Percentiles rank a stretch among this genome's conserved stretches.
phyloP scores from a whole-genome alignment of 2,113 vertebrate species.

The Lamprologus callipterus region DNA sequence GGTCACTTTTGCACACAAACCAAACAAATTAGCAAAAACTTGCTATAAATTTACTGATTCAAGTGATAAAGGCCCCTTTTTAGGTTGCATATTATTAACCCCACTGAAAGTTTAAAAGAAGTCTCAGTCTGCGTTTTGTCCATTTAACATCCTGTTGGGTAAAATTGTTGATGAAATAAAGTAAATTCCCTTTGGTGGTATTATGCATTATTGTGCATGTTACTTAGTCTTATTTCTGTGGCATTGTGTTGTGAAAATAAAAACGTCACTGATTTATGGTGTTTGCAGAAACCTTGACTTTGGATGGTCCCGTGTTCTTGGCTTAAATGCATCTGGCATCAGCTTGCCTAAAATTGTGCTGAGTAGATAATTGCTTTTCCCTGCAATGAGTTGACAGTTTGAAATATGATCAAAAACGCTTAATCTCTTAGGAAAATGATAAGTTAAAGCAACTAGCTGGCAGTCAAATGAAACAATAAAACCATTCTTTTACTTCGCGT shows the following conservation, averaged over 20 bases:
- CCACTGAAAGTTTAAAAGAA: background rate
- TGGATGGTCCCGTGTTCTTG: background rate
- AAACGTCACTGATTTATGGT: conserved; percentile 9
- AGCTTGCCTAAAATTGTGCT: background rate
- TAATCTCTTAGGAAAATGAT: background rate
- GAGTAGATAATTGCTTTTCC: conserved; percentile 5
- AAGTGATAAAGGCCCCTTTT: background rate
- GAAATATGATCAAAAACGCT: background rate
- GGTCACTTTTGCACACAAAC: background rate
- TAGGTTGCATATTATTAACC: background rate
- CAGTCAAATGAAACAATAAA: background rate
- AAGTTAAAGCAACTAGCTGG: background rate
- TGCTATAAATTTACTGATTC: background rate
- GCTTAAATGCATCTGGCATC: conserved; percentile 3
- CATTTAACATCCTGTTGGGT: background rate
- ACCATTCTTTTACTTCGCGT: background rate
- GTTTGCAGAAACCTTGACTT: conserved; percentile 5
- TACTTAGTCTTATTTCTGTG: background rate
- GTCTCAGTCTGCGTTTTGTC: background rate
- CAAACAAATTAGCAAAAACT: background rate
- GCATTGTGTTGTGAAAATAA: background rate
- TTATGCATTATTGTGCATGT: background rate
- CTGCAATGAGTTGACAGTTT: background rate
- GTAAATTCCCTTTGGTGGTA: background rate
- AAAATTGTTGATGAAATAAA: background rate